These are phyloP conservation scores for Helogale parvula DNA, from an alignment of 2,113 vertebrate genomes.

Conservation along the genomic window DNA sequence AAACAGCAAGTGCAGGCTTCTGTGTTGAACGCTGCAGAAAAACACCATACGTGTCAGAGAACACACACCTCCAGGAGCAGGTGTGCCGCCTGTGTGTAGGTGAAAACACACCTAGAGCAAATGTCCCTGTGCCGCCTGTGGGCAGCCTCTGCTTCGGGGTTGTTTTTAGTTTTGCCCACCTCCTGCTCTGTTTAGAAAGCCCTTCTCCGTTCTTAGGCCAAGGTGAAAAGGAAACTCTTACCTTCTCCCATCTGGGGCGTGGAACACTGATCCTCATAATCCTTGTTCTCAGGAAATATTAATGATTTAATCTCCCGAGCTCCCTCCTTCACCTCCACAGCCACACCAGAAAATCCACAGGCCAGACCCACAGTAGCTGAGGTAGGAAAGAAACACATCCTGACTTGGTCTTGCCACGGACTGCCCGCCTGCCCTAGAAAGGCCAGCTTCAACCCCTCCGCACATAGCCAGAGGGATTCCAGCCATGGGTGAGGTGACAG, in stretches of 20 bases:
- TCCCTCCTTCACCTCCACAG: background rate
- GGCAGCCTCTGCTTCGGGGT: background rate
- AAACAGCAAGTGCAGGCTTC: background rate
- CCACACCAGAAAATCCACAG: background rate
- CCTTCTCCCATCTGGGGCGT: background rate
- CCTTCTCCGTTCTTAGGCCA: background rate
- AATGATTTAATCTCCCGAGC: conserved; percentile 70
- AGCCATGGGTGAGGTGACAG: conserved; percentile 74
- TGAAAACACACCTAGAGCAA: no score
- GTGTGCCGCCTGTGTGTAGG: background rate
- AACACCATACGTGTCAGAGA: background rate
- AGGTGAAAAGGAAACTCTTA: background rate
- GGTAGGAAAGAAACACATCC: background rate
- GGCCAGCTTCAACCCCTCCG: background rate
- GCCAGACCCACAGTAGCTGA: background rate
- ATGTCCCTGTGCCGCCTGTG: background rate
- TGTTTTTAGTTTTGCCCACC: background rate
- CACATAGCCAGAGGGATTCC: background rate
- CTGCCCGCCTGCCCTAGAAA: background rate
- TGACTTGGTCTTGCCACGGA: background rate
- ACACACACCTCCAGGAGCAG: background rate
- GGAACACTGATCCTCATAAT: conserved; percentile 70
- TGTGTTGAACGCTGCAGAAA: background rate
- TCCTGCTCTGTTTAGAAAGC: background rate
- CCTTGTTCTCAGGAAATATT: conserved; percentile 52